Base-by-base conservation (phyloP, 2,113 vertebrate species). In the Erpornis zantholeuca region DNA sequence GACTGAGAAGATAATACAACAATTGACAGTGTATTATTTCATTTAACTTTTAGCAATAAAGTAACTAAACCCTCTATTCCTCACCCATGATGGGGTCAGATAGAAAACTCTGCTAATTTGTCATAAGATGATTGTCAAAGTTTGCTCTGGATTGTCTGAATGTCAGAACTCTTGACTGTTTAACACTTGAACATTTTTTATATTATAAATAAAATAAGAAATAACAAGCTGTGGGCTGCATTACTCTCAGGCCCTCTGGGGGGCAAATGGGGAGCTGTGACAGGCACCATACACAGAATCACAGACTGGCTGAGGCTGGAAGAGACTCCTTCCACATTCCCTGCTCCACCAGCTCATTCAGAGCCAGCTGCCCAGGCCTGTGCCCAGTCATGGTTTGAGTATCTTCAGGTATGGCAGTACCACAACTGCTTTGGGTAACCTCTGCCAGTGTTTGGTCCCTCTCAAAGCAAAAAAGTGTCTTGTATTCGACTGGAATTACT, bases 1-100 rank as follows among this genome's bases (percentile, higher is more conserved):
- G 98, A 99, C 98, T 98, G 98, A 98, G 98, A 99, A 98, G 97
- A 98, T 98, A 98, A 98, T 98, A 98, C 96, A 96, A 97, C 96
- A 98, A 98, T 98, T 82, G 97, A 98, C 99, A 98, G 98, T 99
- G 98, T 99, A 98, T 99, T 99, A 98, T 99, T 98, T 98, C 97
- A 98, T 98, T 99, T 98, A 98, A 99, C 98, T 99, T 98, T 99
- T 99, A 99, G 99, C 99, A 99, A 99, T 99, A 99, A 99, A 97
- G 94, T 97, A 95, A 97, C 96, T 86, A 97, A 97, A 96, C 95
- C 90, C 96, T 97, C 96, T 97, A 97, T 96, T 98, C 97, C 98
- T 97, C 94, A 97, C 96, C 92, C 88, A 77, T 94, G 96, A 97
- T 98, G 98, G 98, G 98, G 98, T 98, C 99, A 98, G 98, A 98